Evolutionary conservation across 1,140 invertebrate genomes (phyloP), one percentile per base, ranked within the genome.

Genomic region (Drosophila kohkoa): DNA sequence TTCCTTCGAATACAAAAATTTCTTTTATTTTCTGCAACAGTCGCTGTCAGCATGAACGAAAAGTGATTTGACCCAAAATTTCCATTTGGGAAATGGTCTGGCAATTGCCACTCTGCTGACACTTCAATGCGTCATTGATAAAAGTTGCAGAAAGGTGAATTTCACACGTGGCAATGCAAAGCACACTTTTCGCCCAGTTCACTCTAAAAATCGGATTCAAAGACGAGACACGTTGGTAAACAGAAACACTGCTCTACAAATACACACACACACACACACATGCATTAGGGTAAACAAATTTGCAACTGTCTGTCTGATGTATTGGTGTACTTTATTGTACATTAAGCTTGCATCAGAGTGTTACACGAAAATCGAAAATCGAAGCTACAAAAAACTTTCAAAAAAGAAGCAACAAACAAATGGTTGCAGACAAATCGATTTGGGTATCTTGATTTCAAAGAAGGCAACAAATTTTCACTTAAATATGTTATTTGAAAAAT

Each of bases 291-390:
- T 20, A 65, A 72, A 72, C 52, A 71, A 64, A 48, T 64, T 71
- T 48, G 41, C 49, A 55, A 30, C n/a, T 32, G 30, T 57, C 38
- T 64, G 30, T 55, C 20, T 55, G 35, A 43, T 49, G 7, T 35
- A 41, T 25, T 46, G 45, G 48, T 52, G 15, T 63, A 52, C 46
- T 58, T 62, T 68, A 46, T 69, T 75, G 75, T 69, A 38, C 70
- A 77, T 68, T 79, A 57, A 66, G 16, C 65, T 46, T 38, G 41
- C 46, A 69, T 20, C 46, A 51, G 16, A 15, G 5, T 7, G 20
- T 25, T 25, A 45, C 13, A 62, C 35, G 28, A 62, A 54, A 62
- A 38, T 69, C 46, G 49, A 62, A 54, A 62, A 38, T 69, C 35
- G 46, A 25, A 69, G 32, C 30, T 35, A 8, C 15, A 55, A 35